Evolutionary conservation across 2,797 vertebrate species (phyloP).

Genomic region (Antrozous pallidus): DNA sequence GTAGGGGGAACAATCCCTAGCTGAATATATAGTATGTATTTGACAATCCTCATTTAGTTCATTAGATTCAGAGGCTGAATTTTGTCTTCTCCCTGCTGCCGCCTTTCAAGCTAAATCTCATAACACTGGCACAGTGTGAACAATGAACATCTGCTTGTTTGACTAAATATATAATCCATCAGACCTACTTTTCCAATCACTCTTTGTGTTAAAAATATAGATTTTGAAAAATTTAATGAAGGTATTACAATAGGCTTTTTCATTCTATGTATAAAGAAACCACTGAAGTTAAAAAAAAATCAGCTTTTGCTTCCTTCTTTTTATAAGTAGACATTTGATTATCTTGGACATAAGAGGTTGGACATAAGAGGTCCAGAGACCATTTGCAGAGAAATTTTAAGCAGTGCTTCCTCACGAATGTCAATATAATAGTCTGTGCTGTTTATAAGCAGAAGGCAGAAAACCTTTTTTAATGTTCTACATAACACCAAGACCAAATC

Average conservation of each 20-base stretch:
- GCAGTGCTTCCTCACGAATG: not conserved
- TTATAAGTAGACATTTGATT: not conserved
- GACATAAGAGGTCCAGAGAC: not conserved
- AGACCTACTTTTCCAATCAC: not conserved
- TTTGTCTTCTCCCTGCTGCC: not conserved
- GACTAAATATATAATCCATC: not conserved
- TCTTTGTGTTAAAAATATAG: not conserved
- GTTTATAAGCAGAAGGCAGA: not conserved
- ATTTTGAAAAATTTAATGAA: not conserved
- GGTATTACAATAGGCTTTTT: not conserved
- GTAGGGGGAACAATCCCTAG: not conserved
- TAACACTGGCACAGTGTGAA: not conserved
- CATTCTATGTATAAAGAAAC: not conserved
- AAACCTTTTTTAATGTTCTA: not conserved
- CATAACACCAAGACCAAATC: not conserved
- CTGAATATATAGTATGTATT: not conserved
- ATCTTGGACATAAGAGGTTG: not conserved
- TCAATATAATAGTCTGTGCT: not conserved
- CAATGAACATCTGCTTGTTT: not conserved
- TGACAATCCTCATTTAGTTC: not conserved
- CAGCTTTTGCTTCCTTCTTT: not conserved
- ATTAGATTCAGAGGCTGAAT: not conserved
- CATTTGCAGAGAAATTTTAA: not conserved
- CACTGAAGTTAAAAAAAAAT: not conserved
- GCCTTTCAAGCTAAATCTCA: not conserved